A percentile compares a stretch with the other conserved stretches of the same genome.
Evolutionary conservation across 1,140 invertebrate species (phyloP).

Genomic region (Apolygus lucorum): DNA sequence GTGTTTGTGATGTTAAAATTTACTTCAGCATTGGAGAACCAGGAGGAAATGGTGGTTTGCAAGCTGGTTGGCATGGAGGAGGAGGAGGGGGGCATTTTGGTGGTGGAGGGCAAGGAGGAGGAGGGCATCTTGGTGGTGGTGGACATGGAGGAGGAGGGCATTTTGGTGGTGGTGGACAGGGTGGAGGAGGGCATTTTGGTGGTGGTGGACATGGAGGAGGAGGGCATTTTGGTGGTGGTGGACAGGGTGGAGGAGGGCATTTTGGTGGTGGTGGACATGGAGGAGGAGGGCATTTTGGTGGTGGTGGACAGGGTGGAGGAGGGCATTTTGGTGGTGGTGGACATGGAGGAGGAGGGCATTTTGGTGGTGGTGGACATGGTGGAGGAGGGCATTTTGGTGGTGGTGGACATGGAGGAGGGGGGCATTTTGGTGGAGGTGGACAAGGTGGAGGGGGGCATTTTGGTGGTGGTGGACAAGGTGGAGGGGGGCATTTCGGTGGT

Average conservation of each 20-base stretch:
- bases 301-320: no score
- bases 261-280: background rate
- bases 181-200: background rate
- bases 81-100: background rate
- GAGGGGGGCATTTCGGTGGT: no score
- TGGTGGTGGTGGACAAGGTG: no score
- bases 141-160: background rate
- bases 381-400: no score
- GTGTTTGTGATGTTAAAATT: background rate
- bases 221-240: background rate
- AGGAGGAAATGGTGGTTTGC: background rate
- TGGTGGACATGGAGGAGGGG: no score
- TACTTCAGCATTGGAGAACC: background rate
- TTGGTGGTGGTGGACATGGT: no score
- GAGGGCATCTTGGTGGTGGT: background rate
- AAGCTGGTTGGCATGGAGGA: no score
- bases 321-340: no score
- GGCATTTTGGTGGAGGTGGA: no score
- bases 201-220: background rate
- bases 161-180: background rate
- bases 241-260: conserved; percentile 3
- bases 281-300: no score
- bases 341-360: no score
- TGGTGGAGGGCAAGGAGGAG: background rate
- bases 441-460: no score